Evolutionary conservation across 2,797 vertebrate genomes (phyloP).

Genomic region (Eurystomus glaucurus): DNA sequence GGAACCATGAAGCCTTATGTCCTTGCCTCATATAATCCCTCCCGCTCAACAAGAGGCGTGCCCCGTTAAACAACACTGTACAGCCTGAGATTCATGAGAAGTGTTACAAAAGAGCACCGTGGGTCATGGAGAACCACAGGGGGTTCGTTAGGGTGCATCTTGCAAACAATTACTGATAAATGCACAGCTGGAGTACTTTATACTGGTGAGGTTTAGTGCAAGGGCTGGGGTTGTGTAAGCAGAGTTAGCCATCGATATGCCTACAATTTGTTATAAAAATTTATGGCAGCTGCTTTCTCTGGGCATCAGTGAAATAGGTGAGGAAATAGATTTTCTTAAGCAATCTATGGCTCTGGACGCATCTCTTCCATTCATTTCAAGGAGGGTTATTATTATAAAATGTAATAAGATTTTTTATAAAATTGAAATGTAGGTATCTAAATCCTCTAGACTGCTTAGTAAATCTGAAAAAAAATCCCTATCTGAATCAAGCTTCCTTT

Average conservation of each 20-base stretch:
- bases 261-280: not conserved
- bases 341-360: not conserved
- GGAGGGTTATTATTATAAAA: conserved; percentile 10
- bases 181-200: not conserved
- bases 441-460: not conserved
- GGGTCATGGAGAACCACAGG: not conserved
- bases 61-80: not conserved
- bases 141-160: not conserved
- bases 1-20: not conserved
- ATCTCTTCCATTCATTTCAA: not conserved
- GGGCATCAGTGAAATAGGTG: not conserved
- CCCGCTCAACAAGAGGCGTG: not conserved
- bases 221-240: not conserved
- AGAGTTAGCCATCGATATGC: not conserved
- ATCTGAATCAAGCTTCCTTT: not conserved
- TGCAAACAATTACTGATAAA: not conserved
- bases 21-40: not conserved
- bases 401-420: not conserved
- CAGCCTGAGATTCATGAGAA: not conserved
- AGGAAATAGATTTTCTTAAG: conserved; percentile 15
- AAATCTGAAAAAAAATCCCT: not conserved
- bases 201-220: not conserved
- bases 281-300: not conserved
- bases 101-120: not conserved
- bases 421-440: not conserved